These are phyloP conservation scores for Agrotis ipsilon DNA, from an alignment of 2,888 invertebrate genomes.

Conservation along the genomic window DNA sequence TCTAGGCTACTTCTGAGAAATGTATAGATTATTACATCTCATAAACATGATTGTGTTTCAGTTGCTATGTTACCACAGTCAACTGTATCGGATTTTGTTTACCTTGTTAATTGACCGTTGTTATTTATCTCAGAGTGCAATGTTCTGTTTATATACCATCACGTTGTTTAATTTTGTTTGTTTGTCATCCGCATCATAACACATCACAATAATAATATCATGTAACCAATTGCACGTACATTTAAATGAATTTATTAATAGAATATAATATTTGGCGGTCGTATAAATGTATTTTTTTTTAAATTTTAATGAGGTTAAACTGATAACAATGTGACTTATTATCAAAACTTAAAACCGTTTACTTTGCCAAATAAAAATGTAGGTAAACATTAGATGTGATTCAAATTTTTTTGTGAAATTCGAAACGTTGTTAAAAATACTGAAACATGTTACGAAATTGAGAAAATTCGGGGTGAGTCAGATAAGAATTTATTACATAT, in stretches of 20 bases:
- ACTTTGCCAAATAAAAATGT: background rate
- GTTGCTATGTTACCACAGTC: conserved; percentile 7
- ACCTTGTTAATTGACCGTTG: conserved; percentile 1
- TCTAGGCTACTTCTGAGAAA: background rate
- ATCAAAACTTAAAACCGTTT: background rate
- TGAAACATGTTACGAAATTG: background rate
- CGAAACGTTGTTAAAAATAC: background rate
- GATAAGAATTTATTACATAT: background rate
- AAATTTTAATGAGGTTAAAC: conserved; percentile 7
- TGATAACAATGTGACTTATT: background rate
- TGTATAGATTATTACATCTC: background rate
- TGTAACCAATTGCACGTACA: background rate
- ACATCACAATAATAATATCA: conserved; percentile 4
- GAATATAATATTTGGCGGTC: background rate
- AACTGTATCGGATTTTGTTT: conserved; percentile 5
- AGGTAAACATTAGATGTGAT: background rate
- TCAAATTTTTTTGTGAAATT: background rate
- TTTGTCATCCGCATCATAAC: conserved; percentile 7
- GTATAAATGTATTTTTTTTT: conserved; percentile 10
- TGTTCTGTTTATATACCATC: background rate
- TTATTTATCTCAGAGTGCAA: conserved; percentile 11
- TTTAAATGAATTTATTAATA: background rate
- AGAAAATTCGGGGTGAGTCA: background rate
- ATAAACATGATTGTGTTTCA: background rate
- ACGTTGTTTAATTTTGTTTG: conserved; percentile 8